These are phyloP conservation scores for Papilio glaucus DNA, from an alignment of 1,140 invertebrate genomes.

Conservation along the genomic window DNA sequence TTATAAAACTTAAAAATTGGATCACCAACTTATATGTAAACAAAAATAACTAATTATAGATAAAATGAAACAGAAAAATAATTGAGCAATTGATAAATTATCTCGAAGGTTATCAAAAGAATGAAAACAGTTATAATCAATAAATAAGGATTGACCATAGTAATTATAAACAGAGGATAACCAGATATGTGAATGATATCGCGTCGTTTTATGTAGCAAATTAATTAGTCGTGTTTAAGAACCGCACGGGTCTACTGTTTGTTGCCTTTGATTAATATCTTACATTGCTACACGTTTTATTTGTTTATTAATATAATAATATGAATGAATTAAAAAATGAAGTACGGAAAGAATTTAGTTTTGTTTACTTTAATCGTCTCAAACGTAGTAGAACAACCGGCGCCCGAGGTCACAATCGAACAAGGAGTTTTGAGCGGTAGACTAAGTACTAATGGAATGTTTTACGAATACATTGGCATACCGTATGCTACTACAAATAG, in stretches of 20 bases:
- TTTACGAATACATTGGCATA: conserved; percentile 71
- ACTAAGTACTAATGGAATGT: conserved; percentile 65
- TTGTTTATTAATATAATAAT: not conserved
- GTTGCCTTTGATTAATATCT: not conserved
- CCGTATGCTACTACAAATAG: conserved; percentile 66
- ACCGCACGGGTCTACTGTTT: not conserved
- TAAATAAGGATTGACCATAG: not conserved
- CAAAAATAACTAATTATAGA: not conserved
- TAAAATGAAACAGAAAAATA: not conserved
- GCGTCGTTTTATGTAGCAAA: not conserved
- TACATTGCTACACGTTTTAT: not conserved
- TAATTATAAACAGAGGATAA: not conserved
- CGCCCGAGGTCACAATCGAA: conserved; percentile 55
- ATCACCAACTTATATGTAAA: not conserved
- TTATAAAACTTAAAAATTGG: not conserved
- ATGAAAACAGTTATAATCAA: not conserved
- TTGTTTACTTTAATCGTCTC: conserved; percentile 57
- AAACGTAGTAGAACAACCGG: conserved; percentile 61
- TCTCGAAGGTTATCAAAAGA: not conserved
- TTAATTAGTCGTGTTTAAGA: not conserved
- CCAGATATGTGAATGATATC: not conserved
- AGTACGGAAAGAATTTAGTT: conserved; percentile 46
- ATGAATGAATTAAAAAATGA: conserved; percentile 45
- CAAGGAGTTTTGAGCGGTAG: conserved; percentile 56
- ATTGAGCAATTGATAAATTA: not conserved